Evolutionary conservation across 2,888 invertebrate genomes (phyloP).

Genomic region (Clepsis dumicolana): DNA sequence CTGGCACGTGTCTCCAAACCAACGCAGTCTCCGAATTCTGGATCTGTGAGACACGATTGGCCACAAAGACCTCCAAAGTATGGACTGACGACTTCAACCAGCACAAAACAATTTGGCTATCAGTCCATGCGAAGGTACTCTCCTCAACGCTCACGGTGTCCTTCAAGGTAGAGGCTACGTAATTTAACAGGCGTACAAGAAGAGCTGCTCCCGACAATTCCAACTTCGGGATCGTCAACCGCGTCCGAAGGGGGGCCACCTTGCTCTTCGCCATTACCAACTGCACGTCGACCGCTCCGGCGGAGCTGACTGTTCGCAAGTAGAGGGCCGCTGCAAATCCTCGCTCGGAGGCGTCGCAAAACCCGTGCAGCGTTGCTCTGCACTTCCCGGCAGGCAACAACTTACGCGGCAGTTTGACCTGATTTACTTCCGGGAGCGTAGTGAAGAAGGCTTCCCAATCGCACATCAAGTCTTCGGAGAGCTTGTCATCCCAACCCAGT

Average conservation of each 20-base stretch:
- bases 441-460: no score
- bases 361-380: no score
- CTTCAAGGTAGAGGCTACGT: not conserved
- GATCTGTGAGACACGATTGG: slow-evolving; percentile 16
- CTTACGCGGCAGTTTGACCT: no score
- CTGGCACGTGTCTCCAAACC: slow-evolving; percentile 33
- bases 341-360: no score
- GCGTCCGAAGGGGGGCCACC: not conserved
- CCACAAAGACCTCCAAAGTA: slow-evolving; percentile 16
- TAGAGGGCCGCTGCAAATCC: no score
- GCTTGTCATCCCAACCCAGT: no score
- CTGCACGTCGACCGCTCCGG: no score
- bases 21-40: slow-evolving; percentile 8
- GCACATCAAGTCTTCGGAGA: no score
- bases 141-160: not conserved
- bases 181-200: not conserved
- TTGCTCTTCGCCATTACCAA: no score
- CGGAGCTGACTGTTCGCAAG: no score
- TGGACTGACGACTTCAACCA: slow-evolving; percentile 4
- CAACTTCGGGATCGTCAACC: slow-evolving; percentile 8
- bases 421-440: no score
- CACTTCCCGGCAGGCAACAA: no score
- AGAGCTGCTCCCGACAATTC: slow-evolving; percentile 18
- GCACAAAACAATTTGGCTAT: slow-evolving; percentile 9
- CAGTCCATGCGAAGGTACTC: slow-evolving; percentile 6